Conservation (phyloP, 2,888 invertebrate genomes). For the Plebejus anna region DNA sequence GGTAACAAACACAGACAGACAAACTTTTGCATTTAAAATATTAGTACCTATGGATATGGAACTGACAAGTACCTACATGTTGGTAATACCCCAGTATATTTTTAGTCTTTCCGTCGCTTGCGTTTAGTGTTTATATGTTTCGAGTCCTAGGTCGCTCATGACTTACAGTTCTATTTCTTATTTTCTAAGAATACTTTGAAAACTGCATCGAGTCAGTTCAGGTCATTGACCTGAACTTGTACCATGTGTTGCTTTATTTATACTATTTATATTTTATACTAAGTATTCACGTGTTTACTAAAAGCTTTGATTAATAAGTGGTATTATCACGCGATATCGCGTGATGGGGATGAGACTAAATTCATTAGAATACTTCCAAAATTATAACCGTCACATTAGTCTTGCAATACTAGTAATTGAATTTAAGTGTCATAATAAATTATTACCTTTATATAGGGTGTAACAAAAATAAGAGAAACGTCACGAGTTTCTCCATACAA, state of each 20-base stretch:
- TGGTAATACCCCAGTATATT: not conserved
- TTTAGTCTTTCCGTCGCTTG: not conserved
- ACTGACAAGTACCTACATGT: too few species aligned
- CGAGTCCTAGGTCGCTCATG: slow-evolving; percentile 65
- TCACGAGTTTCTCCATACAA: too few species aligned
- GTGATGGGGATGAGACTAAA: not conserved
- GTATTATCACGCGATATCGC: not conserved
- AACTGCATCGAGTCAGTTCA: slow-evolving; percentile 72
- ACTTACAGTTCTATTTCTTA: slow-evolving; percentile 72
- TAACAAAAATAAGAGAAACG: too few species aligned
- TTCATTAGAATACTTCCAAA: slow-evolving; percentile 2
- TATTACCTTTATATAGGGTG: too few species aligned
- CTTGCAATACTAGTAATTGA: not conserved
- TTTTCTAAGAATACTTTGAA: slow-evolving; percentile 74
- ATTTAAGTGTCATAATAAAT: not conserved
- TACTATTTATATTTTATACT: slow-evolving; percentile 27
- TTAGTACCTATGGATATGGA: too few species aligned
- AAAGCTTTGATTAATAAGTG: not conserved
- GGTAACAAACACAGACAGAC: too few species aligned
- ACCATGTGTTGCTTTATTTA: slow-evolving; percentile 34
- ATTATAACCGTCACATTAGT: not conserved
- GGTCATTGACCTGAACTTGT: slow-evolving; percentile 61
- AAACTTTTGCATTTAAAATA: too few species aligned
- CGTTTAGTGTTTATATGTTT: slow-evolving; percentile 24
- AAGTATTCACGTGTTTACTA: not conserved